Evolutionary conservation across 2,113 vertebrate genomes (phyloP), one percentile per base, ranked within the genome.

Genomic region (Galbula dea): DNA sequence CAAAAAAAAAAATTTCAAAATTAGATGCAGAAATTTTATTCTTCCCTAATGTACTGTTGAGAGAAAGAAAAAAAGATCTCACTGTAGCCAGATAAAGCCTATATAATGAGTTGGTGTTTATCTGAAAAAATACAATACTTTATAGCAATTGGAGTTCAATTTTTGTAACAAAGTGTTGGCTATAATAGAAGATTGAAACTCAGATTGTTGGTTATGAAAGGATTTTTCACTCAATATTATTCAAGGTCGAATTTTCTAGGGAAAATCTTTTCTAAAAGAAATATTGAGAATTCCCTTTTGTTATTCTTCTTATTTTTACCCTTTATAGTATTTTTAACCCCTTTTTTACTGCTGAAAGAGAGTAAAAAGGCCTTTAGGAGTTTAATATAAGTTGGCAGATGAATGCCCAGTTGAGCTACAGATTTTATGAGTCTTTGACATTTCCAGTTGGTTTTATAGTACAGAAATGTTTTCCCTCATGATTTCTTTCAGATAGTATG

Each of bases 381-480:
- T 58, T 83, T 91, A 72, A 22, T 46, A 87, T 74, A 96, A 92
- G 86, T 83, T 94, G 29, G 14, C 61, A 86, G 48, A 52, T 15
- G 29, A 91, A 93, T 58, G 65, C 55, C 43, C 81, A 79, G 54
- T 6, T 75, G 88, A 81, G 26, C 34, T 79, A 75, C 45, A 95
- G 77, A 83, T 7, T 67, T 94, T 79, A 89, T 61, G 54, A 95
- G 82, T 61, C 54, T 72, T 65, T 82, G 24, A 66, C 87, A 77
- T 95, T 63, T 94, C 48, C 24, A 72, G n/a, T 79, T 72, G 57
- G 37, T 86, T 93, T 95, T 95, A 49, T 67, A 79, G 22, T 66
- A 59, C n/a, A 91, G 26, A 63, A 85, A 80, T 90, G 77, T 96
- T 83, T 23, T 93, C 89, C 36, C 34, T 95, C 26, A 55, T 27